phyloP scores from a whole-genome alignment of 2,888 invertebrate genomes.

The Volucella bombylans region DNA sequence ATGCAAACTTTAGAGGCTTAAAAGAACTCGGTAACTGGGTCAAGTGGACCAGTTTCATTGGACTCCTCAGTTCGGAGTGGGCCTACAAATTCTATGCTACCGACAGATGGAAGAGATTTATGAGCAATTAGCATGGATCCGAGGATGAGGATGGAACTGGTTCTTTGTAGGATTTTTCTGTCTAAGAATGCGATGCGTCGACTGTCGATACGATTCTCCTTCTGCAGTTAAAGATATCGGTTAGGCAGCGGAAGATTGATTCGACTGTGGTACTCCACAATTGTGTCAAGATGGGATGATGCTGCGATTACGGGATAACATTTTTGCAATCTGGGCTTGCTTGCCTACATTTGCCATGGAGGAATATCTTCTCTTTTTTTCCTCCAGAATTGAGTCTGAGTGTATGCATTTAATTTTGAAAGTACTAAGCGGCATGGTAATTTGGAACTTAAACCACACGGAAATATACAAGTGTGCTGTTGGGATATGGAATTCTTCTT shows the following conservation, averaged over 20 bases:
- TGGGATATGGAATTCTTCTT: no score
- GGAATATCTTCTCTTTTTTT: no score
- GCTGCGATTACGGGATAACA: constrained; percentile 6
- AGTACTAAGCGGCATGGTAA: no score
- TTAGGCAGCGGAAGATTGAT: not conserved
- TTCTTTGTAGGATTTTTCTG: not conserved
- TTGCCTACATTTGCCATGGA: no score
- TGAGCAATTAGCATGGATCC: constrained; percentile 53
- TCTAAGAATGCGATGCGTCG: constrained; percentile 26
- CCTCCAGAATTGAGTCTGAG: no score
- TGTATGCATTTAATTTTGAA: no score
- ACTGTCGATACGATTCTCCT: constrained; percentile 37
- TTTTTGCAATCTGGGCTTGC: not conserved
- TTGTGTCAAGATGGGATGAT: constrained; percentile 36
- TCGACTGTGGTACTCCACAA: constrained; percentile 28
- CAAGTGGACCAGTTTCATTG: constrained; percentile 66
- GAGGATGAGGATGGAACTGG: constrained; percentile 30
- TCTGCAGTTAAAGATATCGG: not conserved
- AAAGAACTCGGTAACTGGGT: constrained; percentile 70
- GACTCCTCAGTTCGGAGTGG: constrained; percentile 16
- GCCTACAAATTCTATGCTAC: constrained; percentile 34
- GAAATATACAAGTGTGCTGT: no score
- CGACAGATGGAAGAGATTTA: constrained; percentile 48
- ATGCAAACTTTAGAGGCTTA: constrained; percentile 34
- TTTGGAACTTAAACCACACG: no score